Conservation (phyloP, 2,888 invertebrate species). For the Eupithecia abbreviata region DNA sequence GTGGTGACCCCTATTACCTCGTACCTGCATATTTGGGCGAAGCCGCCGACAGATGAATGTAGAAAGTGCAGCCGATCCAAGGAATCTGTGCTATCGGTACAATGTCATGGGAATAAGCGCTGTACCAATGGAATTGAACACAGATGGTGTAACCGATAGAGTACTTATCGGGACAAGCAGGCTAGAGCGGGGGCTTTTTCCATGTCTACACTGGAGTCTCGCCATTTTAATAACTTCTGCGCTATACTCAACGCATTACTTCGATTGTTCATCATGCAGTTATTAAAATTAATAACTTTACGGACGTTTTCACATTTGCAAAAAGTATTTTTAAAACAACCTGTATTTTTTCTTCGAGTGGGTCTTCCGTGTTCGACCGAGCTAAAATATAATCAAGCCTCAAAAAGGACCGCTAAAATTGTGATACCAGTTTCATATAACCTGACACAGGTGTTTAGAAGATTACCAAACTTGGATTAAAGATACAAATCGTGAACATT, state of each 20-base stretch:
- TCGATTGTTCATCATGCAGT: neutral
- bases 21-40: constrained; percentile 14
- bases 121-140: constrained; percentile 25
- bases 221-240: neutral
- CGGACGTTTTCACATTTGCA: neutral
- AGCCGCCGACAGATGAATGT: constrained; percentile 34
- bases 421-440: neutral
- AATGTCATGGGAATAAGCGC: constrained; percentile 41
- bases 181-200: neutral
- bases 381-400: neutral
- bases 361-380: neutral
- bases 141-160: constrained; percentile 15
- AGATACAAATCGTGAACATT: constrained; percentile 9
- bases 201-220: neutral
- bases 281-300: neutral
- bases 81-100: constrained; percentile 42
- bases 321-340: neutral
- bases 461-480: neutral
- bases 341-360: neutral
- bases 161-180: neutral
- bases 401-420: neutral
- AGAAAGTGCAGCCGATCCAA: constrained; percentile 37
- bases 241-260: neutral
- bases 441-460: neutral
- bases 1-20: constrained; percentile 22